Base-by-base conservation (phyloP, 2,888 invertebrate genomes). In the Sminthurides aquaticus region DNA sequence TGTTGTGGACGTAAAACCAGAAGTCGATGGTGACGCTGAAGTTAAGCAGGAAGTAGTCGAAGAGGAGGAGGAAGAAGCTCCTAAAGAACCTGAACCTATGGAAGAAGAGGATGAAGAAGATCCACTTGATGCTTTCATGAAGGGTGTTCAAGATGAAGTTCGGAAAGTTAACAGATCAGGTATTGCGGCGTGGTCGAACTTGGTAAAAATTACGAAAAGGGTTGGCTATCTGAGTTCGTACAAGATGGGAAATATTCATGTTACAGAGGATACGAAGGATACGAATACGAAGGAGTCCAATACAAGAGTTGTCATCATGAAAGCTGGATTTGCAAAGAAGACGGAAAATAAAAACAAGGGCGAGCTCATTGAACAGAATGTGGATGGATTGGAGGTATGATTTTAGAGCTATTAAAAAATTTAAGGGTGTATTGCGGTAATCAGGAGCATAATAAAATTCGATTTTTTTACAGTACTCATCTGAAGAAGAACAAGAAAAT, bases 321-420 rank as follows among this genome's bases (percentile, higher is more conserved):
- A 77, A 66, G 89, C 90, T 0, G 91, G 91, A 3, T 87, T 90
- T 3, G 90, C 91, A 0, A 92, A 92, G 78, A 89, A 89, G 76
- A 86, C 86, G 70, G 82, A 85, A 34, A 83, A 84, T 27, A 87
- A 87, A 74, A 87, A 90, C 74, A 96, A 97, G 77, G 99, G 99
- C 62, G 98, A 99, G 80, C 81, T 99, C n/a, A 94, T 99, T 76
- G 97, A 99, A 79, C 97, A 96, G 78, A 97, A 99, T 80, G 94
- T 96, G 79, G 98, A 99, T 78, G 95, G 93, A 0, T 80, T 98
- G 68, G 99, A 86, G 79, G 82, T 82, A 76, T 54, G 59, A 11
- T 27, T 5, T 24, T 56, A n/a, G n/a, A n/a, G n/a, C 2, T 67
- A 25, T 28, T 49, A n/a, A n/a, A n/a, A n/a, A n/a, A n/a, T n/a